Conservation (phyloP, 2,888 invertebrate genomes). For the Ophion obscuratus region DNA sequence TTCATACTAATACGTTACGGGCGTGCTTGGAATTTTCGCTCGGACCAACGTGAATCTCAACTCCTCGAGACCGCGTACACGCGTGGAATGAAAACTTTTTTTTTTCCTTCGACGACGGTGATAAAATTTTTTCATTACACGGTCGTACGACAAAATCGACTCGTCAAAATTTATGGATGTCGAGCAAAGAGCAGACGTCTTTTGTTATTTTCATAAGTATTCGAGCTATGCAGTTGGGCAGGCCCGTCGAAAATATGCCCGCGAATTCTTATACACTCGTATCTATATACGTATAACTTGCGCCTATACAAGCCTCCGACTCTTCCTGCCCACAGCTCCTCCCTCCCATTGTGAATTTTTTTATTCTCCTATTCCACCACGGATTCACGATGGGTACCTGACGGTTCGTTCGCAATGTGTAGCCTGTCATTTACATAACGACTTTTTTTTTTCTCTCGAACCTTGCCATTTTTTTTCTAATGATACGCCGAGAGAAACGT, state of each 20-base stretch:
- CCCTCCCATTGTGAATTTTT: constrained; percentile 46
- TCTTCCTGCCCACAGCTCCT: constrained; percentile 48
- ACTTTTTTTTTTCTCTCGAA: constrained; percentile 79
- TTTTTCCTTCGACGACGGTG: background rate
- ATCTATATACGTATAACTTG: background rate
- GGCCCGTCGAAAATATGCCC: constrained; percentile 49
- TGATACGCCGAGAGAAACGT: constrained; percentile 33
- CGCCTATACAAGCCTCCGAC: background rate
- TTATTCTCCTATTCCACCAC: constrained; percentile 70
- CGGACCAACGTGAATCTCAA: background rate
- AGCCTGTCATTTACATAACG: constrained; percentile 80
- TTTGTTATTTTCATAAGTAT: constrained; percentile 60
- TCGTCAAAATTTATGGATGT: constrained; percentile 51
- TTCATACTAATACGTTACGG: background rate
- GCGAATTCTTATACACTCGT: constrained; percentile 1
- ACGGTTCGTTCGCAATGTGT: constrained; percentile 62
- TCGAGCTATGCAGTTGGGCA: constrained; percentile 58
- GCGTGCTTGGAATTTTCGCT: background rate
- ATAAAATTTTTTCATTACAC: background rate
- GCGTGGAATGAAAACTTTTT: background rate
- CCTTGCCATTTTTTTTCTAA: constrained; percentile 71
- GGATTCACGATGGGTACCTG: constrained; percentile 72
- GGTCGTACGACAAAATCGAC: constrained; percentile 28
- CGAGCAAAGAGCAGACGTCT: background rate
- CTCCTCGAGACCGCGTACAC: background rate